Conservation (phyloP, 2,797 vertebrate species). For the Sebastes hubbsi region DNA sequence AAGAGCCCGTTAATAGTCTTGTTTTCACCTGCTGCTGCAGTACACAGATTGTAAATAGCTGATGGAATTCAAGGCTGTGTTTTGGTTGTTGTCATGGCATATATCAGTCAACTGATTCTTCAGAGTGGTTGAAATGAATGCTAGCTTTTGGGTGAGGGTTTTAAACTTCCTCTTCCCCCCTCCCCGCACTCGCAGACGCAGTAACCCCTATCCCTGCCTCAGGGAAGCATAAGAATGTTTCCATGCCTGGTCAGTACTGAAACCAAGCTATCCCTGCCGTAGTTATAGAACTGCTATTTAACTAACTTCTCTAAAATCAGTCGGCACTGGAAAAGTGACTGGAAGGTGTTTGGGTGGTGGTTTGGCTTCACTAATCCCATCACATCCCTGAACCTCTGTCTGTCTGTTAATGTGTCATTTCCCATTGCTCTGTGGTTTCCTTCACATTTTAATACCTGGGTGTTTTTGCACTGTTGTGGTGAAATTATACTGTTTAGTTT, state of each 20-base stretch:
- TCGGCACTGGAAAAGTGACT: background rate
- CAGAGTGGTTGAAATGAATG: constrained; percentile 18
- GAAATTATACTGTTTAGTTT: background rate
- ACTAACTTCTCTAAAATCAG: constrained; percentile 65
- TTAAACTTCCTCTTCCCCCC: constrained; percentile 41
- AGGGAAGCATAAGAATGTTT: constrained; percentile 67
- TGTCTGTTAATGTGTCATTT: constrained; percentile 2
- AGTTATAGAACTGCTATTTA: constrained; percentile 1
- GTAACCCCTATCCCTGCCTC: constrained; percentile 55
- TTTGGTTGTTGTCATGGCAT: constrained; percentile 27
- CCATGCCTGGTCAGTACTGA: constrained; percentile 71
- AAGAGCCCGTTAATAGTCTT: constrained; percentile 1
- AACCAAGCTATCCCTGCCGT: constrained; percentile 2
- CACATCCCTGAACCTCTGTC: background rate
- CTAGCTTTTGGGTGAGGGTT: constrained; percentile 40
- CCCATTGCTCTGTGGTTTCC: background rate
- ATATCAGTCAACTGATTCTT: constrained; percentile 26
- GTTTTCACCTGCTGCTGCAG: background rate
- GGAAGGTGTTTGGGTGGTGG: constrained; percentile 34
- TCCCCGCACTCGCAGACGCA: constrained; percentile 53
- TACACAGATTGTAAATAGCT: background rate
- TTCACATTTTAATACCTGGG: constrained; percentile 14
- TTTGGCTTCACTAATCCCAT: constrained; percentile 63
- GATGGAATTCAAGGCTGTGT: constrained; percentile 1
- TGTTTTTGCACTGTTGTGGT: constrained; percentile 12